A percentile compares a stretch with the other conserved stretches of the same genome.
Evolutionary conservation across 2,888 invertebrate genomes (phyloP).

Genomic region (Cryptocephalus moraei): DNA sequence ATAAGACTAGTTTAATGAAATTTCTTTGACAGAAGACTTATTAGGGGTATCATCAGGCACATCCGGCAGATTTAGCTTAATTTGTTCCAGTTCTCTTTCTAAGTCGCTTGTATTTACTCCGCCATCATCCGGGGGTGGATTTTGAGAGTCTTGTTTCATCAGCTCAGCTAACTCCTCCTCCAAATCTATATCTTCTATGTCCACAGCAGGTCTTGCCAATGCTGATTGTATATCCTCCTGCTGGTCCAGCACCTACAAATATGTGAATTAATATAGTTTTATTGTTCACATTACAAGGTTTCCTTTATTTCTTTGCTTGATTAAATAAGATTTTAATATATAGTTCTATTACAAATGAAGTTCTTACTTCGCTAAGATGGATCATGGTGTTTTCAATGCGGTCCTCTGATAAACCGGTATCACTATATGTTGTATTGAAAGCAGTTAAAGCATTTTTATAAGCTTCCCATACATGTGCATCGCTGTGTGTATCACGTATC

Average conservation of each 20-base stretch:
- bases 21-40: constrained; percentile 13
- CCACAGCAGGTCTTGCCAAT: constrained; percentile 41
- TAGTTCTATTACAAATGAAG: too few species aligned
- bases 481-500: constrained; percentile 48
- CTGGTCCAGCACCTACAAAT: constrained; percentile 46
- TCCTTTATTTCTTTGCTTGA: too few species aligned
- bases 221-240: constrained; percentile 47
- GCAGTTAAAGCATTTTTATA: constrained; percentile 59
- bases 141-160: constrained; percentile 29
- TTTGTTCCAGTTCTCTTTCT: constrained; percentile 20
- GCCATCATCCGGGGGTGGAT: constrained; percentile 18
- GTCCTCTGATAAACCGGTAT: constrained; percentile 56
- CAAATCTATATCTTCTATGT: constrained; percentile 50
- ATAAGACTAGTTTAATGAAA: neutral
- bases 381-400: constrained; percentile 61
- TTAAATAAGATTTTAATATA: too few species aligned
- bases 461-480: constrained; percentile 46
- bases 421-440: constrained; percentile 53
- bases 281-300: too few species aligned
- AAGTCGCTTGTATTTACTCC: constrained; percentile 19
- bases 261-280: neutral
- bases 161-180: constrained; percentile 58
- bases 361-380: constrained; percentile 56
- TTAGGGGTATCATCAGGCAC: constrained; percentile 19
- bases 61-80: constrained; percentile 25